A percentile compares a stretch with the other conserved stretches of the same genome.
phyloP scores from a whole-genome alignment of 37 sponge, comb jelly and placozoan genomes.

The Theonella swinhoei region DNA sequence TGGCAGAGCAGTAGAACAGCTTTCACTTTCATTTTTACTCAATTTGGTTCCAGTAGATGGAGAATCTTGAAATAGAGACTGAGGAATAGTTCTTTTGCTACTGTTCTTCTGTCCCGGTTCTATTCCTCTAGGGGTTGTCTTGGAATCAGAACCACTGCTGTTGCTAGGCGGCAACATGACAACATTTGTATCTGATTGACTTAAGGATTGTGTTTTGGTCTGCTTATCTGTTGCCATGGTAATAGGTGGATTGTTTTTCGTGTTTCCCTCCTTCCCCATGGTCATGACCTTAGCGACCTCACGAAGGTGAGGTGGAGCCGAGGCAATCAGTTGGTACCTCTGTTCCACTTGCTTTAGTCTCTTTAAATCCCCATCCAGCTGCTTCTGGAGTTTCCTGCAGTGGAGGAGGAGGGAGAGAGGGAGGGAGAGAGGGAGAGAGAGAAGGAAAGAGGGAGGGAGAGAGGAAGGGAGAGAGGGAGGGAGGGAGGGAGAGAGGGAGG shows the following conservation, averaged over 20 bases:
- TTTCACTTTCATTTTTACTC: no score
- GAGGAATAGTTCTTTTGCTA: neutral
- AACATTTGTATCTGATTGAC: neutral
- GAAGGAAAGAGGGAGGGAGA: neutral
- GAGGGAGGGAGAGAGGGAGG: neutral
- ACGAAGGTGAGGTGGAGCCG: no score
- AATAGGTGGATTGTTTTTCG: neutral
- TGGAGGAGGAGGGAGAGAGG: constrained; percentile 1
- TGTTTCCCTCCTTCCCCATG: no score
- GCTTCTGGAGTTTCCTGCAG: no score
- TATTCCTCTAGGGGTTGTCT: neutral
- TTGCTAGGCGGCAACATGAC: neutral
- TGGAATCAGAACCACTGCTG: no score
- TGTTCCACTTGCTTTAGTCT: no score
- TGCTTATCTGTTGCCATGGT: neutral
- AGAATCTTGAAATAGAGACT: neutral
- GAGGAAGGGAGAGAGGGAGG: neutral
- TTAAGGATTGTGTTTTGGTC: neutral
- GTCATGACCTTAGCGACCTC: no score
- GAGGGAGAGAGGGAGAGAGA: constrained; percentile 1
- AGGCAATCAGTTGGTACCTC: no score
- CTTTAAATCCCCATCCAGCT: no score
- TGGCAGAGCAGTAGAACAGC: no score
- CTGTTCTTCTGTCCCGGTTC: no score
- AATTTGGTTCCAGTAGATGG: no score